phyloP scores from a whole-genome alignment of 2,797 vertebrate genomes.

The Onychomys leucogaster region DNA sequence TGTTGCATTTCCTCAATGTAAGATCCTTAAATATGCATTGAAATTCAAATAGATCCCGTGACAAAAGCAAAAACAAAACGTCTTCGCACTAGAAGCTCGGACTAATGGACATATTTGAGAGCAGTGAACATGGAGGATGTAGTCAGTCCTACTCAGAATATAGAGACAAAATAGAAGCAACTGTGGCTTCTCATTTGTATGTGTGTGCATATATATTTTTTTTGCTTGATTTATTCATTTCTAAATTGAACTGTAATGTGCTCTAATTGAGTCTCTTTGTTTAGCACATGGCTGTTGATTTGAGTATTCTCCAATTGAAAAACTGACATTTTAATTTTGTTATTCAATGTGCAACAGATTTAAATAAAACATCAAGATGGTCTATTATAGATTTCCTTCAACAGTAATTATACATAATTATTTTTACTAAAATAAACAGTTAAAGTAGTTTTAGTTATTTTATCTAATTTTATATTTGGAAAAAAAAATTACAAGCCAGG shows the following conservation, averaged over 20 bases:
- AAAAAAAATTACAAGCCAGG: slow-evolving; percentile 57
- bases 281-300: slow-evolving; percentile 81
- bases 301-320: slow-evolving; percentile 75
- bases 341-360: slow-evolving; percentile 77
- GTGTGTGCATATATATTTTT: not conserved
- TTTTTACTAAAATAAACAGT: slow-evolving; percentile 81
- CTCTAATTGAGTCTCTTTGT: slow-evolving; percentile 82
- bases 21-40: slow-evolving; percentile 72
- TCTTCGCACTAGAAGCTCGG: slow-evolving; percentile 18
- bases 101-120: slow-evolving; percentile 9
- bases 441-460: slow-evolving; percentile 75
- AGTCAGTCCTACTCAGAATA: slow-evolving; percentile 16
- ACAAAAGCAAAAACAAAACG: slow-evolving; percentile 47
- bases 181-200: slow-evolving; percentile 39
- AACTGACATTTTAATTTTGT: slow-evolving; percentile 81
- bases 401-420: slow-evolving; percentile 82
- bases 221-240: slow-evolving; percentile 74
- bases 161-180: slow-evolving; percentile 8
- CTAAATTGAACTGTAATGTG: slow-evolving; percentile 73
- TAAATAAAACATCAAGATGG: slow-evolving; percentile 79
- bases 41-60: slow-evolving; percentile 66
- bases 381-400: slow-evolving; percentile 79
- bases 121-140: not conserved
- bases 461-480: slow-evolving; percentile 69
- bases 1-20: slow-evolving; percentile 80